Conservation (phyloP, 2,113 vertebrate genomes). For the Tinamus guttatus region DNA sequence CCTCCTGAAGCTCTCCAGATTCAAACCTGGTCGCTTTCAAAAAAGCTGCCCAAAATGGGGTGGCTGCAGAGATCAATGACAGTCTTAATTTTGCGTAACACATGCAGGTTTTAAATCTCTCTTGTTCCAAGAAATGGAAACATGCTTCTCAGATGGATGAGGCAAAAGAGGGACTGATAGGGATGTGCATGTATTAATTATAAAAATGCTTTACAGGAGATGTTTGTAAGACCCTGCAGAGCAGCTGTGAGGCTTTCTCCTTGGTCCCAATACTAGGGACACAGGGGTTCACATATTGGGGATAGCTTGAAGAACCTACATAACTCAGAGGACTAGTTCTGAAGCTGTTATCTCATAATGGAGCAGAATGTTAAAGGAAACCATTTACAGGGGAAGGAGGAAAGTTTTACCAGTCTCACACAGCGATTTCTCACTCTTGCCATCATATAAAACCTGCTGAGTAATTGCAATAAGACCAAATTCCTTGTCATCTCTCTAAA, state of each 20-base stretch:
- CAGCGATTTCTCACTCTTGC: constrained; percentile 1
- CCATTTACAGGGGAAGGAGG: not conserved
- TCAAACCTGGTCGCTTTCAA: not conserved
- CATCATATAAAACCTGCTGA: not conserved
- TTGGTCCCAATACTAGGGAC: constrained; percentile 10
- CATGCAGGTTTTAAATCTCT: accelerated
- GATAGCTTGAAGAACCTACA: not conserved
- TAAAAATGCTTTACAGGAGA: not conserved
- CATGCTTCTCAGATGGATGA: not conserved
- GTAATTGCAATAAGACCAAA: not conserved
- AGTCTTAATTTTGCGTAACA: not conserved
- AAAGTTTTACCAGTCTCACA: constrained; percentile 47
- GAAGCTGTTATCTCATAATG: constrained; percentile 13
- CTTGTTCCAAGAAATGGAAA: not conserved
- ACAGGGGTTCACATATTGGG: not conserved
- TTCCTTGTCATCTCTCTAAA: not conserved
- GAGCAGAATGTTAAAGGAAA: constrained; percentile 35
- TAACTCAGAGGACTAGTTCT: not conserved
- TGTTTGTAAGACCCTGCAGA: constrained; percentile 44
- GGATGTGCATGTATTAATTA: constrained; percentile 11
- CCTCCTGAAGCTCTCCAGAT: not conserved
- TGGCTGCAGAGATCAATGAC: not conserved
- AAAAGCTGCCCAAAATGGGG: not conserved
- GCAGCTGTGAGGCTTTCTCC: constrained; percentile 49
- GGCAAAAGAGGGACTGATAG: not conserved